phyloP scores from a whole-genome alignment of 2,113 vertebrate species.

The Indicator maculatus region DNA sequence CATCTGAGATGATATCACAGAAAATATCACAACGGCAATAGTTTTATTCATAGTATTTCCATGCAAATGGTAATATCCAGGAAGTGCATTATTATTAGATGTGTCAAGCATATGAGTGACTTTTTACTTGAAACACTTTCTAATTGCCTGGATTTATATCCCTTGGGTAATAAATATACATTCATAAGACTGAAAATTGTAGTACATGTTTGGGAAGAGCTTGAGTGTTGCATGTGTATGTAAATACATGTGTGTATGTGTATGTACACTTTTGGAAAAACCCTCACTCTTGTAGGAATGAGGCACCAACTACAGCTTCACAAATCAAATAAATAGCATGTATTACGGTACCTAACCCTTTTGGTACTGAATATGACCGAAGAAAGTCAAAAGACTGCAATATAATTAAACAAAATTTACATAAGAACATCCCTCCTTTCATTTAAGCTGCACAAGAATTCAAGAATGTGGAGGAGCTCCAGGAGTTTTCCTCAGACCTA shows the following conservation, averaged over 20 bases:
- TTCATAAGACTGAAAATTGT: background rate
- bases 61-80: background rate
- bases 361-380: background rate
- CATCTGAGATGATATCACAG: background rate
- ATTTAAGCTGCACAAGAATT: background rate
- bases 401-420: background rate
- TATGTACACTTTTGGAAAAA: background rate
- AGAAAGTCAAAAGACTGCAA: background rate
- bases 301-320: background rate
- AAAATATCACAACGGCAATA: background rate
- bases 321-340: background rate
- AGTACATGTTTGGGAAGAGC: background rate
- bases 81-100: background rate
- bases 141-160: background rate
- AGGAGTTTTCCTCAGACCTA: background rate
- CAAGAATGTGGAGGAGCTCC: background rate
- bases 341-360: background rate
- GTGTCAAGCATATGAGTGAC: background rate
- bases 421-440: background rate
- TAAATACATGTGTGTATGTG: accelerated
- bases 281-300: background rate
- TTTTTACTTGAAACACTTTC: background rate
- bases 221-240: background rate
- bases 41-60: background rate
- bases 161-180: background rate